phyloP scores from a whole-genome alignment of 2,113 vertebrate species.

The Lanius collurio region DNA sequence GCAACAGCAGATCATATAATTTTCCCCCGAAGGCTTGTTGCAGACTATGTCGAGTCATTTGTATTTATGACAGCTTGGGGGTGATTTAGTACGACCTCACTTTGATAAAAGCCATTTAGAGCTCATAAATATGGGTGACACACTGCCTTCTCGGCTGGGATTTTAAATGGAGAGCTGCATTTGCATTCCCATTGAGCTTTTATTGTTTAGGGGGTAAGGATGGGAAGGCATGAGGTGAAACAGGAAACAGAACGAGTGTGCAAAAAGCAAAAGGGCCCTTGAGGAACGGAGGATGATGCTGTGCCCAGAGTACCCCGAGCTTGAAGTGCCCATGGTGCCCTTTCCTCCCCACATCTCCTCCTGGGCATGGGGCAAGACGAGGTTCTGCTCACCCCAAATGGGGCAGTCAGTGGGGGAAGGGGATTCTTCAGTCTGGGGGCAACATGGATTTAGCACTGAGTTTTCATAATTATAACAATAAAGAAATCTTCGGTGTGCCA shows the following conservation, averaged over 20 bases:
- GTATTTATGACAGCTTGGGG: conserved; percentile 75
- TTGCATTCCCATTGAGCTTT: conserved; percentile 68
- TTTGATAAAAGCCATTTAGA: conserved; percentile 81
- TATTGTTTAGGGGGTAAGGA: conserved; percentile 54
- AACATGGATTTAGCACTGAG: not conserved
- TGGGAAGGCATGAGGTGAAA: not conserved
- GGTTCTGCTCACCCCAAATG: not conserved
- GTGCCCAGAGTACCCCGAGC: not conserved
- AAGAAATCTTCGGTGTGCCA: not conserved
- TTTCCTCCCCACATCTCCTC: not conserved
- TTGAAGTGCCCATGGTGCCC: not conserved
- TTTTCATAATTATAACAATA: not conserved
- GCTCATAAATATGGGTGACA: conserved; percentile 78
- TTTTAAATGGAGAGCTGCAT: conserved; percentile 61
- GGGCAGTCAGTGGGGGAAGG: not conserved
- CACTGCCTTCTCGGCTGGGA: conserved; percentile 48
- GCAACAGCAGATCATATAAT: conserved; percentile 74
- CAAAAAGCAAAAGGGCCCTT: not conserved
- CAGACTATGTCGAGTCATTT: conserved; percentile 76
- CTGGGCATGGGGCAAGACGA: not conserved
- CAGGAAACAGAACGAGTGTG: not conserved
- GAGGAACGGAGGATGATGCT: not conserved
- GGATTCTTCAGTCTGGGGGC: not conserved
- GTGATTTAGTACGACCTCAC: conserved; percentile 76
- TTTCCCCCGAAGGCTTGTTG: conserved; percentile 77